phyloP scores from a whole-genome alignment of 1,140 invertebrate genomes.

The Andricus grossulariae region DNA sequence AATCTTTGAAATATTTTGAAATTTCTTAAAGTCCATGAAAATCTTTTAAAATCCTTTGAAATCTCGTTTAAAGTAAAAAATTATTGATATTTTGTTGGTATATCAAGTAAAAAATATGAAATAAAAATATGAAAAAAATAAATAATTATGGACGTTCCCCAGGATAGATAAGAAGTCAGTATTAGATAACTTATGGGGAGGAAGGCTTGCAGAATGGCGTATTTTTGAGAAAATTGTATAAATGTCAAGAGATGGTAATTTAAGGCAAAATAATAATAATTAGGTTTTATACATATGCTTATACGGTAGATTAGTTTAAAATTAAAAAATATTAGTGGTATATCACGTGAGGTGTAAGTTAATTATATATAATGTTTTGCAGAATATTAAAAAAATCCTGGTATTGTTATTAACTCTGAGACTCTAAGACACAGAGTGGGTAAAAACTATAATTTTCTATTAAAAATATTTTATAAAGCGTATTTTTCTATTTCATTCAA shows the following conservation, averaged over 20 bases:
- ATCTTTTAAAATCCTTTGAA: no score
- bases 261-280: neutral
- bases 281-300: conserved; percentile 6
- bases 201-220: neutral
- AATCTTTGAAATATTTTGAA: no score
- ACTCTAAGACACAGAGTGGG: neutral
- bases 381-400: neutral
- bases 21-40: no score
- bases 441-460: neutral
- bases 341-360: neutral
- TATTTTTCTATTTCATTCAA: neutral
- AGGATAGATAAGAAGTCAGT: neutral
- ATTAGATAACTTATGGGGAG: neutral
- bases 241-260: neutral
- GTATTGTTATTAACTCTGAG: neutral
- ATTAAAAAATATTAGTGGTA: neutral
- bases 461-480: neutral
- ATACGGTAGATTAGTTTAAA: conserved; percentile 5
- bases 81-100: no score
- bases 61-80: no score
- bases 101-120: no score
- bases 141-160: no score
- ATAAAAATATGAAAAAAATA: no score
- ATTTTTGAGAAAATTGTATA: conserved; percentile 22
- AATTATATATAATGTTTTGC: neutral